phyloP scores from a whole-genome alignment of 2,888 invertebrate genomes.

The Drosophila neotestacea region DNA sequence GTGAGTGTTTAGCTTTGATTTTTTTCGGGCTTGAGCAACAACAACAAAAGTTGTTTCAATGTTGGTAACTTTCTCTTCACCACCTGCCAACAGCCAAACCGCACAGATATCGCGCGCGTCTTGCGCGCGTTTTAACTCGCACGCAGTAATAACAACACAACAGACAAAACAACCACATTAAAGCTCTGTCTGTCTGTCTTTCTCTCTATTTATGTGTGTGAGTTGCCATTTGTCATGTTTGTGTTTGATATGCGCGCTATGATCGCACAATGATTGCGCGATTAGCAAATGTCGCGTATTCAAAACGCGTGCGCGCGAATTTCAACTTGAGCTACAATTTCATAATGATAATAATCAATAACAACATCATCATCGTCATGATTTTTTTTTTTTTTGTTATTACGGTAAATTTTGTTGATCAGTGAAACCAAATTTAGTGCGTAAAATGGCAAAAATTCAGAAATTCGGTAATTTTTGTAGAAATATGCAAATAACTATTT shows the following conservation, averaged over 20 bases:
- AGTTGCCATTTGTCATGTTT: slow-evolving; percentile 46
- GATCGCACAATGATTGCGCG: slow-evolving; percentile 64
- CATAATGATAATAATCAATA: slow-evolving; percentile 57
- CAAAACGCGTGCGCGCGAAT: slow-evolving; percentile 78
- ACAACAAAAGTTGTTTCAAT: slow-evolving; percentile 73
- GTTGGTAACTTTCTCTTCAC: slow-evolving; percentile 78
- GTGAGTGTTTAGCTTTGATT: slow-evolving; percentile 42
- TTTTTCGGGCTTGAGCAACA: slow-evolving; percentile 59
- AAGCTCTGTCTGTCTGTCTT: slow-evolving; percentile 12
- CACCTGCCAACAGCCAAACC: slow-evolving; percentile 66
- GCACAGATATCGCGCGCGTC: slow-evolving; percentile 34
- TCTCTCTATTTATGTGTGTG: background rate
- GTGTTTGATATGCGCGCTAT: slow-evolving; percentile 59
- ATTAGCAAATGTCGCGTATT: slow-evolving; percentile 69
- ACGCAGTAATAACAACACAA: slow-evolving; percentile 35
- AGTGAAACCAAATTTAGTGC: background rate
- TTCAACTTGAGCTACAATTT: slow-evolving; percentile 61
- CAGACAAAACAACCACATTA: slow-evolving; percentile 1
- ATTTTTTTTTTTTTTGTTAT: slow-evolving; percentile 19
- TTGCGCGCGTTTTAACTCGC: slow-evolving; percentile 56
- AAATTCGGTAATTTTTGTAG: too few species aligned
- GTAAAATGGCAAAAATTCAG: too few species aligned
- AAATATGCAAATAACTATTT: too few species aligned
- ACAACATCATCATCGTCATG: slow-evolving; percentile 28
- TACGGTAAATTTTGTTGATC: slow-evolving; percentile 10